Evolutionary conservation across 2,888 invertebrate species (phyloP).

Genomic region (Oasisia sp.): DNA sequence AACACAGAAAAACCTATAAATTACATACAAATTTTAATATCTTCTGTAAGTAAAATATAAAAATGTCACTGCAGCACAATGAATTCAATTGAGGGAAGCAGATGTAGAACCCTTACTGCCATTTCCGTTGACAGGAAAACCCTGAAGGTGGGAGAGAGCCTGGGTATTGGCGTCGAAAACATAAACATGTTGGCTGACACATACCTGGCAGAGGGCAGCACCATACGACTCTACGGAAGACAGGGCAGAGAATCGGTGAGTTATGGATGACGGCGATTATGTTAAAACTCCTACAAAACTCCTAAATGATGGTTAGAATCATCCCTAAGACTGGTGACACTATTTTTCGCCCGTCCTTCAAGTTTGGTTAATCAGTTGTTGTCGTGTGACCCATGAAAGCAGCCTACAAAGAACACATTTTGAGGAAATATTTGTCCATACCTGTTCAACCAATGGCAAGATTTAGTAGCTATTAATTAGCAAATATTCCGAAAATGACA

Average conservation of each 20-base stretch:
- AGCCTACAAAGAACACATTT: too few species aligned
- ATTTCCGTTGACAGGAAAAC: not conserved
- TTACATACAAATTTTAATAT: too few species aligned
- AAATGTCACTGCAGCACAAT: not conserved
- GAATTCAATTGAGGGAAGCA: not conserved
- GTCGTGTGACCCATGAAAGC: too few species aligned
- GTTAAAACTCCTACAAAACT: not conserved
- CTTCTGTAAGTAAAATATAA: not conserved
- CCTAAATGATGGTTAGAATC: not conserved
- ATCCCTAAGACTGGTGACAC: too few species aligned
- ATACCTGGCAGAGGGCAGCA: not conserved
- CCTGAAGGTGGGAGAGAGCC: not conserved
- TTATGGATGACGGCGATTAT: not conserved
- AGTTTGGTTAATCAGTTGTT: too few species aligned
- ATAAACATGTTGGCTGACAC: constrained; percentile 5
- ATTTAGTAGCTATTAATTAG: too few species aligned
- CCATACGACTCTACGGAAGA: not conserved
- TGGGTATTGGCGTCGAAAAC: not conserved
- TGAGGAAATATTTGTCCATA: too few species aligned
- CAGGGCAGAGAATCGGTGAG: not conserved
- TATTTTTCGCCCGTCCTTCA: too few species aligned
- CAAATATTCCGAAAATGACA: too few species aligned
- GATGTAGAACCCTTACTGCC: not conserved
- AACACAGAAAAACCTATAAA: too few species aligned
- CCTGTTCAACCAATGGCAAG: too few species aligned